A percentile compares a stretch with the other conserved stretches of the same genome.
phyloP scores from a whole-genome alignment of 2,888 invertebrate species.

The Pharmacophagus antenor region DNA sequence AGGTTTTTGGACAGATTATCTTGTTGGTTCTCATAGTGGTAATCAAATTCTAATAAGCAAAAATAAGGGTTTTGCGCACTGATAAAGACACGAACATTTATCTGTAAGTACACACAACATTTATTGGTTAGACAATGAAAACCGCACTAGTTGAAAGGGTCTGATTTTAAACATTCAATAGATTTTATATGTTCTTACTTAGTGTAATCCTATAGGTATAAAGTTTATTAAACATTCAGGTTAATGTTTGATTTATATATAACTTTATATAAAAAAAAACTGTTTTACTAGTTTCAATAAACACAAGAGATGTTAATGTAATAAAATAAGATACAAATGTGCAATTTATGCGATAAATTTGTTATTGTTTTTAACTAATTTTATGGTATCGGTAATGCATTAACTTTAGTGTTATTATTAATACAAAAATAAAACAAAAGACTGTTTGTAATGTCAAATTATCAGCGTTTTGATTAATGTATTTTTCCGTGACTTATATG shows the following conservation, averaged over 20 bases:
- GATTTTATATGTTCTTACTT: not conserved
- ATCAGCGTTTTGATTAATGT: no score
- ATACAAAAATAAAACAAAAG: no score
- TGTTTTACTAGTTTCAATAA: not conserved
- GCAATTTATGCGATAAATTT: not conserved
- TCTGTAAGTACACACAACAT: not conserved
- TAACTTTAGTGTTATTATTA: no score
- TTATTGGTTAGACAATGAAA: not conserved
- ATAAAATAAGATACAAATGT: not conserved
- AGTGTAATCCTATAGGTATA: not conserved
- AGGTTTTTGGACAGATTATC: no score
- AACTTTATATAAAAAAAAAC: not conserved
- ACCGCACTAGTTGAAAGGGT: constrained; percentile 4
- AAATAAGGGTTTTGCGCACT: not conserved
- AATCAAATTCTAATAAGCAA: not conserved
- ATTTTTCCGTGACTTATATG: no score
- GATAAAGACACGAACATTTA: not conserved
- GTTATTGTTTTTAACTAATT: not conserved
- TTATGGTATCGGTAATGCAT: not conserved
- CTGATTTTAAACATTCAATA: not conserved
- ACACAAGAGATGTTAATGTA: not conserved
- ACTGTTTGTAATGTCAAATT: no score
- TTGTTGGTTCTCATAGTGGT: not conserved
- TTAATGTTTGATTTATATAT: not conserved
- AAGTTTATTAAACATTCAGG: not conserved